Evolutionary conservation across 2,888 invertebrate species (phyloP).

Genomic region (Autographa pulchrina): DNA sequence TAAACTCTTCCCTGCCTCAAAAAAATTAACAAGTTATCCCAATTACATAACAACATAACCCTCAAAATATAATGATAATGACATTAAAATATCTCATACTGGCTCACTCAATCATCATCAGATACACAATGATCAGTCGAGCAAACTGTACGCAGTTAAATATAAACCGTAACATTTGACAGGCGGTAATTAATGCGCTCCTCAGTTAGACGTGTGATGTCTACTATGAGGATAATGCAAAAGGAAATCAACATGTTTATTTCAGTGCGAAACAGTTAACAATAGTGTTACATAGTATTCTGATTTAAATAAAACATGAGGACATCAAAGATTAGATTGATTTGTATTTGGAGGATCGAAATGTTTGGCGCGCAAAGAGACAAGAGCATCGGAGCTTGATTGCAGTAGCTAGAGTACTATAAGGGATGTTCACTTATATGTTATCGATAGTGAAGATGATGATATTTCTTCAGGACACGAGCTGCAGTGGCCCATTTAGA

Average conservation of each 20-base stretch:
- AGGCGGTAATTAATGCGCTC: constrained; percentile 52
- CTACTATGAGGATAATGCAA: constrained; percentile 64
- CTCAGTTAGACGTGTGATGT: constrained; percentile 28
- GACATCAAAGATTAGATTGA: background rate
- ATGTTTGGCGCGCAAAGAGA: background rate
- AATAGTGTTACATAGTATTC: constrained; percentile 40
- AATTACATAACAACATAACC: constrained; percentile 17
- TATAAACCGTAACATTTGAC: constrained; percentile 51
- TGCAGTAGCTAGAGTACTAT: too few relatives aligned
- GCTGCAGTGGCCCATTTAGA: too few relatives aligned
- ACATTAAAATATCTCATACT: constrained; percentile 35
- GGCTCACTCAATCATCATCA: constrained; percentile 25
- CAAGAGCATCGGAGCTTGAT: background rate
- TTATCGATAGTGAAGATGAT: too few relatives aligned
- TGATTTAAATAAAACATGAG: constrained; percentile 10
- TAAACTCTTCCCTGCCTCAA: too few relatives aligned
- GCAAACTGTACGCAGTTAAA: constrained; percentile 47
- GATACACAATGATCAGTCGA: constrained; percentile 24
- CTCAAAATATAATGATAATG: constrained; percentile 39
- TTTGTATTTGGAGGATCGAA: background rate
- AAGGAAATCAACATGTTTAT: constrained; percentile 65
- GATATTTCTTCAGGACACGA: too few relatives aligned
- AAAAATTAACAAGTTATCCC: too few relatives aligned
- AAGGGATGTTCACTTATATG: too few relatives aligned
- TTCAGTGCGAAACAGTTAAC: constrained; percentile 51